Base-by-base conservation (phyloP, 1,140 invertebrate genomes). In the Pinna nobilis region DNA sequence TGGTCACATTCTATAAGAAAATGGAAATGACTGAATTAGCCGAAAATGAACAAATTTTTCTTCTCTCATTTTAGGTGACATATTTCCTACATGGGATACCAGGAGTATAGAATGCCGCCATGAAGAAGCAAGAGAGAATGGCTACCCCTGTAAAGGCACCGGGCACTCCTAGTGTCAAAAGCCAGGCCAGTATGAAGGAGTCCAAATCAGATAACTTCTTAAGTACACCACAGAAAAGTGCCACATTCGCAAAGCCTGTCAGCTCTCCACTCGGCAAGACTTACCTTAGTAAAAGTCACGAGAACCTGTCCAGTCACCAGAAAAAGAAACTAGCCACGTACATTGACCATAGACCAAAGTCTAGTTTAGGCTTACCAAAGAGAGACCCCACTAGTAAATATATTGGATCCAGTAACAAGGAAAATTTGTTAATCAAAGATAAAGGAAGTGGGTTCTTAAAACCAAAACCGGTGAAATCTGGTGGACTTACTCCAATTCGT, bases 251-350 rank as follows among this genome's bases (percentile, higher is more conserved):
- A 11, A 74, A 79, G n/a, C 63, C 70, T 41, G 23, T 71, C 13
- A 55, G 60, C 23, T 67, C 81, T 11, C 80, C 80, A 33, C 60
- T 80, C 1, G 70, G 77, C 35, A 77, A 75, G 33, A 77, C 80
- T 11, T 88, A 84, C 35, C 72, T 88, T n/a, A 88, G 87, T 66
- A 88, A 87, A 78, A 88, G 87, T 70, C 87, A 88, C 59, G 87
- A 88, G 53, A 88, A 84, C 65, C 79, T 88, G 11, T 80, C 81
- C 3, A 83, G 81, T 65, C 72, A 77, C 32, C 82, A 83, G 37
- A 81, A 80, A 53, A 82, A 78, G 64, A 84, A 83, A 59, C 70
- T 77, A n/a, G 57, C 74, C 1, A 50, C 76, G 0, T 74, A 55
- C 32, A 60, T 72, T 30, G 70, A 78, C 32, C 67, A 77, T 28